Percentiles rank a stretch among this genome's conserved stretches.
Conservation (phyloP, 2,113 vertebrate species). For the Micronycteris hirsuta region DNA sequence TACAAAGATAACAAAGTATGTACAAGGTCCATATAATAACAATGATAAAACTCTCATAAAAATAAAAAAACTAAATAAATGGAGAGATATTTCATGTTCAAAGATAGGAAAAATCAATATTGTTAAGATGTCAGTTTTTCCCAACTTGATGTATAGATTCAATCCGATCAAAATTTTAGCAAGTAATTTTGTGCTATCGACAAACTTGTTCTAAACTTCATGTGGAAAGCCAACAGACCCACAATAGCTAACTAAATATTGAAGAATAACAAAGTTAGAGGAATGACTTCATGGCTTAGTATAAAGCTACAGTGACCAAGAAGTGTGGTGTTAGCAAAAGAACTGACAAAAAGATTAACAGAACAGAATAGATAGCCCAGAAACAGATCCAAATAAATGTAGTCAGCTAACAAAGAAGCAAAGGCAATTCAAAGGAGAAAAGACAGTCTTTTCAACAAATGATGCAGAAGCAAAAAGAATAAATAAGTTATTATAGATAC, state of each 20-base stretch:
- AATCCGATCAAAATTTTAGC: not conserved
- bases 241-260: not conserved
- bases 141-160: not conserved
- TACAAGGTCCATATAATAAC: not conserved
- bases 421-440: not conserved
- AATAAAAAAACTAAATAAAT: not conserved
- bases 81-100: not conserved
- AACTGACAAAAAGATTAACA: not conserved
- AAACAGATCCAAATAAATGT: not conserved
- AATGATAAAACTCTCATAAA: not conserved
- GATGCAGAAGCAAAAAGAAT: not conserved
- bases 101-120: not conserved
- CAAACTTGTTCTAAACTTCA: not conserved
- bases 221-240: not conserved
- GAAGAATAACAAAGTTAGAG: not conserved
- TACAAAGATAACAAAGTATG: not conserved
- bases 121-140: not conserved
- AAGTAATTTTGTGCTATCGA: not conserved
- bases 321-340: not conserved
- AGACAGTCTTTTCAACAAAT: not conserved
- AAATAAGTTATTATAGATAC: not conserved
- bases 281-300: not conserved
- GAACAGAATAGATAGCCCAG: not conserved
- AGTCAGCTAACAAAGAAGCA: not conserved
- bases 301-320: not conserved